These are phyloP conservation scores for Parnassius mnemosyne DNA, from an alignment of 2,888 invertebrate species.

Conservation along the genomic window DNA sequence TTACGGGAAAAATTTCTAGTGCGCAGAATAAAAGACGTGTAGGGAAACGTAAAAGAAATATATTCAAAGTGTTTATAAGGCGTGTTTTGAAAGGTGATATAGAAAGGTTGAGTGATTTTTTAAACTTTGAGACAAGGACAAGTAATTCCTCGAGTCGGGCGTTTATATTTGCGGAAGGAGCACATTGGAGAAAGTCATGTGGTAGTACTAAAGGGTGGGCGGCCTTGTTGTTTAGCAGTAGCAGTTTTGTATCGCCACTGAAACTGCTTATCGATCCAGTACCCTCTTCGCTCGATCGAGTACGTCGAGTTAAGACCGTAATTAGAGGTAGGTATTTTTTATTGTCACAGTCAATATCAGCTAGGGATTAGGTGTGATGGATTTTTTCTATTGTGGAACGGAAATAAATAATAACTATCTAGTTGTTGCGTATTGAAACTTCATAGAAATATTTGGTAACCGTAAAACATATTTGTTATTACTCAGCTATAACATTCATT, in stretches of 20 bases:
- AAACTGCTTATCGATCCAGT: slow-evolving; percentile 69
- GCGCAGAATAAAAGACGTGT: slow-evolving; percentile 53
- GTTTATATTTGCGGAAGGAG: slow-evolving; percentile 63
- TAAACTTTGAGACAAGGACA: slow-evolving; percentile 69
- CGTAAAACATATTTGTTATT: background rate
- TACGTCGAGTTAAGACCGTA: slow-evolving; percentile 65
- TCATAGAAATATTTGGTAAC: background rate
- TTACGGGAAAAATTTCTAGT: slow-evolving; percentile 74
- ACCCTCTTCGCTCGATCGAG: slow-evolving; percentile 63
- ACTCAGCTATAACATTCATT: background rate
- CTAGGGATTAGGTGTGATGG: background rate
- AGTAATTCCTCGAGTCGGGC: slow-evolving; percentile 66
- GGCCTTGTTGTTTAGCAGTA: slow-evolving; percentile 59
- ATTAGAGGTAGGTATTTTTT: slow-evolving; percentile 67
- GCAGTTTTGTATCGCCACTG: slow-evolving; percentile 53
- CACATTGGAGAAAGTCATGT: slow-evolving; percentile 48
- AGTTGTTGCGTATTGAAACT: slow-evolving; percentile 1
- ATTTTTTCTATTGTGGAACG: no score
- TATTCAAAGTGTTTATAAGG: slow-evolving; percentile 73
- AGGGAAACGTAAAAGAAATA: slow-evolving; percentile 54
- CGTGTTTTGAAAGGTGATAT: slow-evolving; percentile 72
- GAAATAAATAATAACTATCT: background rate
- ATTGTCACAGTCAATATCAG: background rate
- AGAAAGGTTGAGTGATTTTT: slow-evolving; percentile 65
- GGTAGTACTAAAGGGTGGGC: slow-evolving; percentile 52